Conservation (phyloP, 2,888 invertebrate genomes). For the Magallana nippona region DNA sequence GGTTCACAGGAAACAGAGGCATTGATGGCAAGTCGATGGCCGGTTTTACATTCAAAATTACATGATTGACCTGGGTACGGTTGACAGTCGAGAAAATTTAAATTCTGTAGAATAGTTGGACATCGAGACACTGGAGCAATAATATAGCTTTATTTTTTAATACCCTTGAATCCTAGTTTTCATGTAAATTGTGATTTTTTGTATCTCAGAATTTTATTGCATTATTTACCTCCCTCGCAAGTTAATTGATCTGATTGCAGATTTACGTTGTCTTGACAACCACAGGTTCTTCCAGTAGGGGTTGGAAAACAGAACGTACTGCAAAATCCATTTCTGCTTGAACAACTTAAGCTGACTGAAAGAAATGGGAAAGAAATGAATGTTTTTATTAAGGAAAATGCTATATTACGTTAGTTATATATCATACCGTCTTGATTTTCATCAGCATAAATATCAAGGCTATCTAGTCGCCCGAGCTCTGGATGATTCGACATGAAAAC, state of each 20-base stretch:
- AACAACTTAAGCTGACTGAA: not conserved
- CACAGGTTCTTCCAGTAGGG: constrained; percentile 17
- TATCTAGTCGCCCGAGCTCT: constrained; percentile 10
- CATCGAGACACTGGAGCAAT: not conserved
- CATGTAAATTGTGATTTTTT: no score
- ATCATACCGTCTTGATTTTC: not conserved
- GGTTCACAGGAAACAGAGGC: not conserved
- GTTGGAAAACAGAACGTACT: constrained; percentile 35
- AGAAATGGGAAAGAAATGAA: no score
- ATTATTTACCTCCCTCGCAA: constrained; percentile 8
- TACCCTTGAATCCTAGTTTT: no score
- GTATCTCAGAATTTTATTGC: no score
- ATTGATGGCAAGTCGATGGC: not conserved
- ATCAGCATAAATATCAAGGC: not conserved
- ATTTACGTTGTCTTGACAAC: not conserved
- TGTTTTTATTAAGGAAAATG: no score
- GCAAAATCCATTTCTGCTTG: not conserved
- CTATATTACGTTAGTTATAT: no score
- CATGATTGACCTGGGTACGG: not conserved
- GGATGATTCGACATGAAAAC: not conserved
- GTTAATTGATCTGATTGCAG: constrained; percentile 3
- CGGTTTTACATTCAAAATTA: not conserved
- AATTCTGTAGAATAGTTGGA: not conserved
- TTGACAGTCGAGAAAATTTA: not conserved
- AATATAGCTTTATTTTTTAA: no score